Percentiles rank a stretch among this genome's conserved stretches.
phyloP scores from a whole-genome alignment of 2,797 vertebrate genomes.

The Myioborus miniatus region DNA sequence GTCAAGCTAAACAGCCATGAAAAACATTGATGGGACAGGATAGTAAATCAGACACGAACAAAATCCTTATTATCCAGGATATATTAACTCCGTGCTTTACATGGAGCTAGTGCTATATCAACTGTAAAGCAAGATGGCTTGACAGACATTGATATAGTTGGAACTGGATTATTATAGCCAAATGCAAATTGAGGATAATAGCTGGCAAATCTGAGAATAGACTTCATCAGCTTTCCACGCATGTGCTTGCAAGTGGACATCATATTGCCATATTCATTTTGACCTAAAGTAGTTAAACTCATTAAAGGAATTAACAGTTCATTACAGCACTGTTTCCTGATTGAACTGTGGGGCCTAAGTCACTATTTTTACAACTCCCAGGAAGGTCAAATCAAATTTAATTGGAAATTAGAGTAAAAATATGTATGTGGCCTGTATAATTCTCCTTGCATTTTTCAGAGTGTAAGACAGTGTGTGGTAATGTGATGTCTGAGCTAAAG shows the following conservation, averaged over 20 bases:
- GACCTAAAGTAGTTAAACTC: neutral
- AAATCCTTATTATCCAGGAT: constrained; percentile 45
- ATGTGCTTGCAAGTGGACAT: neutral
- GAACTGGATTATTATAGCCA: constrained; percentile 26
- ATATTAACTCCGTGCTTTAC: constrained; percentile 43
- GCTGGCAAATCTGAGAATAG: constrained; percentile 27
- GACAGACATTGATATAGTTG: constrained; percentile 54
- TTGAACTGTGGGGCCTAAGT: neutral
- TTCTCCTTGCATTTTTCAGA: neutral
- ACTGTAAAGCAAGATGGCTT: constrained; percentile 50
- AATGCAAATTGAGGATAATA: constrained; percentile 56
- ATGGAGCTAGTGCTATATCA: constrained; percentile 34
- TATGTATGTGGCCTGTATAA: neutral
- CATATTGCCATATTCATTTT: neutral
- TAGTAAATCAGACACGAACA: constrained; percentile 51
- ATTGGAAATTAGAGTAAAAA: neutral
- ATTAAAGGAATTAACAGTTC: neutral
- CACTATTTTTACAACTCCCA: neutral
- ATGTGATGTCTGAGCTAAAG: neutral
- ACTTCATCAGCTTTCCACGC: constrained; percentile 10
- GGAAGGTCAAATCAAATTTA: neutral
- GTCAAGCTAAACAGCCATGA: constrained; percentile 75
- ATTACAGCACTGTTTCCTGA: neutral
- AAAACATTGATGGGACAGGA: constrained; percentile 70
- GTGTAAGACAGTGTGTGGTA: neutral